Conservation (phyloP, 1,140 invertebrate species). For the Bombus confusus region DNA sequence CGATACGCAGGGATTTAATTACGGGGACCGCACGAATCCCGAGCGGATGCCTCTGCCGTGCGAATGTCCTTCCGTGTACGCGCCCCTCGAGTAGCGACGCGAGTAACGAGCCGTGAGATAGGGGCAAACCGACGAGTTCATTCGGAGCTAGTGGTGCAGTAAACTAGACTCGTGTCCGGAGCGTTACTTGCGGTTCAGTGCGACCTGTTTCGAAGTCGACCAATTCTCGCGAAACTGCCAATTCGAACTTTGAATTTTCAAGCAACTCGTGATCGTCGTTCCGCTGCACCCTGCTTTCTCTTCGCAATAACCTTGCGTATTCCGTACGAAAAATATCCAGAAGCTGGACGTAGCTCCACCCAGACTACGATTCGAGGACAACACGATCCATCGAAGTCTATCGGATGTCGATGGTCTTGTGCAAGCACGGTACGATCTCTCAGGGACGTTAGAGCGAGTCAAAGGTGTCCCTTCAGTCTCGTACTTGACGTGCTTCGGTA, state of each 20-base stretch:
- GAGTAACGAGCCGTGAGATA: constrained; percentile 40
- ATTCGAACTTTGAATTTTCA: not conserved
- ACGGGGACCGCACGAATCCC: not conserved
- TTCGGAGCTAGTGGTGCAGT: constrained; percentile 43
- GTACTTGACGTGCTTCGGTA: no score
- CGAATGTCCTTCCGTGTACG: constrained; percentile 2
- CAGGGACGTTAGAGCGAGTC: not conserved
- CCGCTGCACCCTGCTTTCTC: not conserved
- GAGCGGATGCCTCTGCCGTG: not conserved
- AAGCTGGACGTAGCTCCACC: not conserved
- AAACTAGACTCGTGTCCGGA: constrained; percentile 32
- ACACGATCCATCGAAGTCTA: no score
- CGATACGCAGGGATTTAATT: constrained; percentile 31
- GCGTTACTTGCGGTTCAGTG: constrained; percentile 26
- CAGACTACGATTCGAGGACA: not conserved
- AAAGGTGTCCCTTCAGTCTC: not conserved
- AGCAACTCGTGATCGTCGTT: not conserved
- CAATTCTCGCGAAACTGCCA: constrained; percentile 5
- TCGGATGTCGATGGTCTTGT: not conserved
- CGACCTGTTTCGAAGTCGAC: not conserved
- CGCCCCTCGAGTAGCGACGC: not conserved
- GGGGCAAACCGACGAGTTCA: constrained; percentile 37
- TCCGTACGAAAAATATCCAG: not conserved
- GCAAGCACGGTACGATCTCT: not conserved
- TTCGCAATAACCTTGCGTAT: no score